Evolutionary conservation across 2,113 vertebrate species (phyloP).

Genomic region (Axis porcinus): DNA sequence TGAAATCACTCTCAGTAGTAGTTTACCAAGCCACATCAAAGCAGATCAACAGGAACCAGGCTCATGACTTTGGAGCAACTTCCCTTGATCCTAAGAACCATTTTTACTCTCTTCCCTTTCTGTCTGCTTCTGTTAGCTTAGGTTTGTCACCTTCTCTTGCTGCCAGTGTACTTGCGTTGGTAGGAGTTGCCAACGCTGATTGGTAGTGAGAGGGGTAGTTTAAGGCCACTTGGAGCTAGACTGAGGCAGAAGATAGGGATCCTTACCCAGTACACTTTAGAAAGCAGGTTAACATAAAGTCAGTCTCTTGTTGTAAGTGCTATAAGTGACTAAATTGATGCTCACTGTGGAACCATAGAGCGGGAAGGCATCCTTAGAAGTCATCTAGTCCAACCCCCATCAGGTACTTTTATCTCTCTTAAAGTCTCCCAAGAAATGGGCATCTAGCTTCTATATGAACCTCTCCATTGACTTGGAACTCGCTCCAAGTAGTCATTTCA

Average conservation of each 20-base stretch:
- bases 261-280: background rate
- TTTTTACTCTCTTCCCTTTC: conserved; percentile 26
- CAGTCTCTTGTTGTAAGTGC: background rate
- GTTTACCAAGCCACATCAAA: conserved; percentile 48
- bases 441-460: background rate
- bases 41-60: conserved; percentile 22
- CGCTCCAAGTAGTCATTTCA: conserved; percentile 12
- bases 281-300: background rate
- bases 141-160: conserved; percentile 6
- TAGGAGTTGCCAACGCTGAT: background rate
- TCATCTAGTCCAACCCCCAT: background rate
- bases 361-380: background rate
- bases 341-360: background rate
- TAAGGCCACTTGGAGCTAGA: conserved; percentile 23
- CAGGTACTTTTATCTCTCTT: background rate
- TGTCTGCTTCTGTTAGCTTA: background rate
- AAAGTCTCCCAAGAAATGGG: conserved; percentile 10
- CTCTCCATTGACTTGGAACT: conserved; percentile 3
- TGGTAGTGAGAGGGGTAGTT: conserved; percentile 1
- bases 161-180: background rate
- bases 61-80: conserved; percentile 28
- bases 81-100: conserved; percentile 12
- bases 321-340: background rate
- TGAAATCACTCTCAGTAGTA: conserved; percentile 27
- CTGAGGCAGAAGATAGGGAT: background rate